Conservation (phyloP, 2,888 invertebrate species). For the Neoitamus cyanurus region DNA sequence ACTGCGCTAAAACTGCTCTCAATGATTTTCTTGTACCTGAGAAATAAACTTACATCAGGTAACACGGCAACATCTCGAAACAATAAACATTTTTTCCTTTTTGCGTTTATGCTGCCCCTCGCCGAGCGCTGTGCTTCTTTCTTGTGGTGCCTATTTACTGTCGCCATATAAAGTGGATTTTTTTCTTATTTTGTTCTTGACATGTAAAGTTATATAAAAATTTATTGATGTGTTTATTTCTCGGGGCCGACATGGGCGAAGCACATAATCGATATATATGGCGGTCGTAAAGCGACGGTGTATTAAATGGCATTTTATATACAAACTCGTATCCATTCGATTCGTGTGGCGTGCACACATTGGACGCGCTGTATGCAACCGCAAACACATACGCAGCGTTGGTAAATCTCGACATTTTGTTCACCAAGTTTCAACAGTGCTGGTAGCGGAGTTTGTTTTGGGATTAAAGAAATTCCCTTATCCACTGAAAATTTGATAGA, state of each 20-base stretch:
- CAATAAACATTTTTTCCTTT: slow-evolving; percentile 39
- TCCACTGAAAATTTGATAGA: background rate
- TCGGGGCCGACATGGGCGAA: background rate
- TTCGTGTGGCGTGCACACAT: background rate
- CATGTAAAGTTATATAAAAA: slow-evolving; percentile 42
- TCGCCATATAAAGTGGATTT: slow-evolving; percentile 19
- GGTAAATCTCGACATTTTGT: background rate
- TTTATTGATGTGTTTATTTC: slow-evolving; percentile 45
- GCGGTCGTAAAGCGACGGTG: slow-evolving; percentile 38
- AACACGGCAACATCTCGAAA: slow-evolving; percentile 37
- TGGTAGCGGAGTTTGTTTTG: background rate
- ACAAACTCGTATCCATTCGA: slow-evolving; percentile 22
- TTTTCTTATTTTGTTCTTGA: slow-evolving; percentile 18
- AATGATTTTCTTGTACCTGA: slow-evolving; percentile 9
- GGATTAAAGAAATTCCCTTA: background rate
- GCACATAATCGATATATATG: slow-evolving; percentile 47
- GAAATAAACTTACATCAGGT: slow-evolving; percentile 39
- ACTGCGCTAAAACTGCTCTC: slow-evolving; percentile 17
- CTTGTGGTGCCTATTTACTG: slow-evolving; percentile 23
- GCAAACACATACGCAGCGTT: background rate
- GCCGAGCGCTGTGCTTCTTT: background rate
- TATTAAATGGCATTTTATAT: slow-evolving; percentile 29
- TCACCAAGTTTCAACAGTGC: background rate
- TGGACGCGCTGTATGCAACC: background rate
- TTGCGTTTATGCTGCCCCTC: background rate